phyloP scores from a whole-genome alignment of 2,888 invertebrate species.

The Drosophila macrospina region DNA sequence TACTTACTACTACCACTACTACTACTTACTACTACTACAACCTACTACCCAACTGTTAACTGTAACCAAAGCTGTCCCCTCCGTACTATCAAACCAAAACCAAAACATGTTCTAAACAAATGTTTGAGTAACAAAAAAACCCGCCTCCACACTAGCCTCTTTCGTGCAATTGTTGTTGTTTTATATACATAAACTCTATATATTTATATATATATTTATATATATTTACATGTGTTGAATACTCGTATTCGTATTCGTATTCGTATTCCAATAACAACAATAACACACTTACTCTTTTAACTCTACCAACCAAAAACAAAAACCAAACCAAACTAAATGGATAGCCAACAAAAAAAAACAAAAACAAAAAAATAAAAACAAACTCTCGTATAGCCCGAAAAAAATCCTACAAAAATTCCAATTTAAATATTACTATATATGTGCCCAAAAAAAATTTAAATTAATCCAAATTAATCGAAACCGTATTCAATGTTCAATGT shows the following conservation, averaged over 20 bases:
- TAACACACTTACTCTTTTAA: constrained; percentile 47
- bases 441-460: constrained; percentile 35
- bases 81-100: constrained; percentile 66
- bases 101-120: constrained; percentile 50
- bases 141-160: constrained; percentile 69
- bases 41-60: constrained; percentile 56
- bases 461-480: constrained; percentile 44
- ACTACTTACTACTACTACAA: constrained; percentile 53
- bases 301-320: constrained; percentile 24
- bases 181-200: constrained; percentile 50
- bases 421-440: constrained; percentile 42
- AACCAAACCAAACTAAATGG: constrained; percentile 28
- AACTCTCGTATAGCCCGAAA: constrained; percentile 60
- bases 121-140: constrained; percentile 66
- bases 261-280: constrained; percentile 61
- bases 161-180: constrained; percentile 80
- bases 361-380: constrained; percentile 26
- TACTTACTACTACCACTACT: constrained; percentile 60
- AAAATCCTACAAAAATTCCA: constrained; percentile 44
- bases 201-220: constrained; percentile 47
- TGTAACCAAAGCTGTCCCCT: constrained; percentile 64
- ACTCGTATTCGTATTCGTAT: constrained; percentile 59
- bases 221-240: constrained; percentile 64
- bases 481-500: constrained; percentile 80
- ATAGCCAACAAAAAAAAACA: constrained; percentile 48